Conservation (phyloP, 1,140 invertebrate species). For the Dreissena rostriformis region DNA sequence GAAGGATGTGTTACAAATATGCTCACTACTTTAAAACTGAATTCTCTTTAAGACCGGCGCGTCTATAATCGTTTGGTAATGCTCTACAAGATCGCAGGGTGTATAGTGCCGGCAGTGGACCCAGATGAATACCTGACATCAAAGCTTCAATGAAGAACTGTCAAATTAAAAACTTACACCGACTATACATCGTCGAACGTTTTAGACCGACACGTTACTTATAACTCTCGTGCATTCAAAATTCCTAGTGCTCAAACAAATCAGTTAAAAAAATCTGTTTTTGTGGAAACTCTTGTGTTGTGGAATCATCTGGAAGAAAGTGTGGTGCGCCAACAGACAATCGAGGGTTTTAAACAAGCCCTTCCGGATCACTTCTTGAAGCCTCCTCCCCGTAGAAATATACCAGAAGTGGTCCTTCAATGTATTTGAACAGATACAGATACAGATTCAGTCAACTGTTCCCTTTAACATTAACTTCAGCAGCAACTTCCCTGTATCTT, state of each 20-base stretch:
- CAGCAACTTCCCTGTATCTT: too few species aligned
- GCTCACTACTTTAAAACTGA: not conserved
- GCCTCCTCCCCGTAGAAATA: not conserved
- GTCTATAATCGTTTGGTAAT: not conserved
- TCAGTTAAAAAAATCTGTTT: slow-evolving; percentile 49
- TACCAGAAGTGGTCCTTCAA: slow-evolving; percentile 19
- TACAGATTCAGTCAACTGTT: too few species aligned
- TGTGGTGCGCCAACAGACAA: not conserved
- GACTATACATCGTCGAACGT: slow-evolving; percentile 15
- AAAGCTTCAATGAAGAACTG: not conserved
- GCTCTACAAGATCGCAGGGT: slow-evolving; percentile 32
- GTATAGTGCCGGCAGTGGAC: slow-evolving; percentile 32
- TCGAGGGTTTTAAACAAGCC: too few species aligned
- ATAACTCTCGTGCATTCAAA: slow-evolving; percentile 28
- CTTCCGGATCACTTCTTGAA: not conserved
- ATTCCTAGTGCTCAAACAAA: slow-evolving; percentile 17
- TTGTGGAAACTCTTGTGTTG: slow-evolving; percentile 41
- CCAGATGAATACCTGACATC: slow-evolving; percentile 6
- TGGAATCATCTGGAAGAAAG: slow-evolving; percentile 27
- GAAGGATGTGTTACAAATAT: slow-evolving; percentile 27
- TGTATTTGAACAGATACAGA: not conserved
- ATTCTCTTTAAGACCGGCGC: slow-evolving; percentile 3
- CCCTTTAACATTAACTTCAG: too few species aligned
- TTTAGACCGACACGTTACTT: slow-evolving; percentile 14
- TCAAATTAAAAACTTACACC: slow-evolving; percentile 23